A percentile compares a stretch with the other conserved stretches of the same genome.
phyloP scores from a whole-genome alignment of 2,113 vertebrate species.

The Lophotis ruficrista region DNA sequence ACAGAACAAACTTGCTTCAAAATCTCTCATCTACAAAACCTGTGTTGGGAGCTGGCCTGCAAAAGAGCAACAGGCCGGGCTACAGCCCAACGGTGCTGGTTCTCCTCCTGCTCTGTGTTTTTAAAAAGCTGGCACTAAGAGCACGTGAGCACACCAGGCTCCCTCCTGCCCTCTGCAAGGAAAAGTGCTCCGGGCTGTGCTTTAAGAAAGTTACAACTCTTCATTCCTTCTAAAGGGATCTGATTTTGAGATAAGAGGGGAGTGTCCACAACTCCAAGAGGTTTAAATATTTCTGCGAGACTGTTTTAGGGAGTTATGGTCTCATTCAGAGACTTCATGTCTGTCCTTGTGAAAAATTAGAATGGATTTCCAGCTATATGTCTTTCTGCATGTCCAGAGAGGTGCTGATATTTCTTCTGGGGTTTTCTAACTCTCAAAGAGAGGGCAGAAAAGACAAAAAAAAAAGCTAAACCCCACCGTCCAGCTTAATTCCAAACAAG shows the following conservation, averaged over 20 bases:
- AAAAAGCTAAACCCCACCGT: neutral
- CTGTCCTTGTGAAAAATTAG: neutral
- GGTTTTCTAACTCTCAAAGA: neutral
- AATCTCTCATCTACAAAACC: neutral
- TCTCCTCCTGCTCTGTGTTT: neutral
- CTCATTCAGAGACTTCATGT: neutral
- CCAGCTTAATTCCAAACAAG: neutral
- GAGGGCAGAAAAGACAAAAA: too few species aligned
- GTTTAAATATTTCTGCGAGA: neutral
- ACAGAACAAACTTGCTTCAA: neutral
- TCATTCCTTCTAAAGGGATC: neutral
- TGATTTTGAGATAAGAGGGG: constrained; percentile 11
- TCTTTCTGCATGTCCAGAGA: neutral
- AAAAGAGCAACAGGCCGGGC: neutral
- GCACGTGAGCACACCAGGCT: neutral
- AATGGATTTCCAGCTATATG: neutral
- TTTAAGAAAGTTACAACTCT: neutral
- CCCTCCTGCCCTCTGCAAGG: neutral
- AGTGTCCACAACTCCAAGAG: neutral
- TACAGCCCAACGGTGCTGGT: rapidly evolving
- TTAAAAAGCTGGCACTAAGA: neutral
- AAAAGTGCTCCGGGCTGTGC: neutral
- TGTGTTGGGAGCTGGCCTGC: neutral
- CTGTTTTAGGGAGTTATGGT: neutral
- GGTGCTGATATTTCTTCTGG: neutral